Conservation (phyloP, 2,113 vertebrate genomes). For the Prunella himalayana region DNA sequence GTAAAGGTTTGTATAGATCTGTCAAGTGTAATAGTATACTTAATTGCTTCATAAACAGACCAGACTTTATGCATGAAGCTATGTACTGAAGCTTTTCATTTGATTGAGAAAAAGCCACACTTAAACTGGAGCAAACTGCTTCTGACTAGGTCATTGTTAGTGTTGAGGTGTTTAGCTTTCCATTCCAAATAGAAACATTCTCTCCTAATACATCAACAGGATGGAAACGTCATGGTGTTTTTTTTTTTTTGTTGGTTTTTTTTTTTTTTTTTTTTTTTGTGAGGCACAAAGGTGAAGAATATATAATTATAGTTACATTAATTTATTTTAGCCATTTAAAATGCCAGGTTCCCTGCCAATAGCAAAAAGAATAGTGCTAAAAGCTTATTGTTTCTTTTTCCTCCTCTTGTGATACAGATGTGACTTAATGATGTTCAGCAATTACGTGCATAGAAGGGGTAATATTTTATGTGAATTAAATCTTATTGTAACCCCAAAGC, state of each 20-base stretch:
- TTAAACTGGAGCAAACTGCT: background rate
- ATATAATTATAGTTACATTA: background rate
- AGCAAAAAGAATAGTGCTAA: background rate
- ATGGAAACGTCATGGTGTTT: background rate
- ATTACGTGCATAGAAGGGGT: background rate
- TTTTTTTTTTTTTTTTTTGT: background rate
- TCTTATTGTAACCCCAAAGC: background rate
- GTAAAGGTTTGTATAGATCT: background rate
- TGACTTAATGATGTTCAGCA: background rate
- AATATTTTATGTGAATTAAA: constrained; percentile 23
- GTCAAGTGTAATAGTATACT: background rate
- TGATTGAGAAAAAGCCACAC: background rate
- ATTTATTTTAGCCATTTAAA: constrained; percentile 1
- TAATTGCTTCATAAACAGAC: background rate
- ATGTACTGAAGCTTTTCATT: background rate
- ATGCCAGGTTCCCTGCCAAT: background rate
- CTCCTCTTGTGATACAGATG: background rate
- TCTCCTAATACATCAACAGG: background rate
- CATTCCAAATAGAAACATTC: constrained; percentile 15
- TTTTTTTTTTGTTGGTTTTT: background rate
- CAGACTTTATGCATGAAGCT: background rate
- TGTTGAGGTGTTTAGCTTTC: background rate
- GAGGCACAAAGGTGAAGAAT: background rate
- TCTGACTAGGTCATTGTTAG: constrained; percentile 22
- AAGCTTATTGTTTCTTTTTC: background rate